These are phyloP conservation scores for Scaptomyza graminum DNA, from an alignment of 1,140 invertebrate genomes.

Conservation along the genomic window DNA sequence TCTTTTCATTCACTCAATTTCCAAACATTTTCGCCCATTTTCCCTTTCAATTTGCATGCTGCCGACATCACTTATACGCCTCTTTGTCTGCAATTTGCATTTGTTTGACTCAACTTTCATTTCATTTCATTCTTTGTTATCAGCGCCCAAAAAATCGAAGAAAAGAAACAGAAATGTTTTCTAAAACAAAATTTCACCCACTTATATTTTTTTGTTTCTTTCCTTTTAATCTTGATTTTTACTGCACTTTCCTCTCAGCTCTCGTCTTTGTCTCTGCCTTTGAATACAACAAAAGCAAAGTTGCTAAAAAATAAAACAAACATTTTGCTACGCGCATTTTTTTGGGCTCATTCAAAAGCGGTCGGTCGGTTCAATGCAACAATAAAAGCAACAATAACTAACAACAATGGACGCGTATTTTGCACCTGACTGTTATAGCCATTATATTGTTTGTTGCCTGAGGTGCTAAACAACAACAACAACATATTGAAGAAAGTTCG, in stretches of 20 bases:
- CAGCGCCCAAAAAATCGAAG: conserved; percentile 59
- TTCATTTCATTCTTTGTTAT: conserved; percentile 72
- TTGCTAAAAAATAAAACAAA: conserved; percentile 81
- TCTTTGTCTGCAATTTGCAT: conserved; percentile 73
- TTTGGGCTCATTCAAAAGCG: conserved; percentile 58
- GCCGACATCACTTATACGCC: conserved; percentile 72
- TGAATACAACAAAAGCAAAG: conserved; percentile 74
- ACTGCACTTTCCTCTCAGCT: conserved; percentile 76
- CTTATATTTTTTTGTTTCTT: conserved; percentile 40
- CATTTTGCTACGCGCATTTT: conserved; percentile 74
- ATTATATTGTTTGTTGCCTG: conserved; percentile 48
- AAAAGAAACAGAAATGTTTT: conserved; percentile 64
- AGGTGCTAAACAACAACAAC: conserved; percentile 62
- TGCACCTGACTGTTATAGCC: conserved; percentile 52
- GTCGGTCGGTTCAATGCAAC: conserved; percentile 36
- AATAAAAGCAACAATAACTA: not conserved
- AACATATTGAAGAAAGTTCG: conserved; percentile 66
- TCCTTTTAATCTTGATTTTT: conserved; percentile 59
- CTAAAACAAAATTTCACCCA: conserved; percentile 73
- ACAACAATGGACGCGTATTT: conserved; percentile 58
- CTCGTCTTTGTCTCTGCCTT: conserved; percentile 27
- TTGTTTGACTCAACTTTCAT: conserved; percentile 59
- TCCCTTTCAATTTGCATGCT: conserved; percentile 60
- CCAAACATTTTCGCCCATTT: conserved; percentile 25
- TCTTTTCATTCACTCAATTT: conserved; percentile 42